A percentile compares a stretch with the other conserved stretches of the same genome.
phyloP scores from a whole-genome alignment of 2,797 vertebrate species.

The Antrozous pallidus region DNA sequence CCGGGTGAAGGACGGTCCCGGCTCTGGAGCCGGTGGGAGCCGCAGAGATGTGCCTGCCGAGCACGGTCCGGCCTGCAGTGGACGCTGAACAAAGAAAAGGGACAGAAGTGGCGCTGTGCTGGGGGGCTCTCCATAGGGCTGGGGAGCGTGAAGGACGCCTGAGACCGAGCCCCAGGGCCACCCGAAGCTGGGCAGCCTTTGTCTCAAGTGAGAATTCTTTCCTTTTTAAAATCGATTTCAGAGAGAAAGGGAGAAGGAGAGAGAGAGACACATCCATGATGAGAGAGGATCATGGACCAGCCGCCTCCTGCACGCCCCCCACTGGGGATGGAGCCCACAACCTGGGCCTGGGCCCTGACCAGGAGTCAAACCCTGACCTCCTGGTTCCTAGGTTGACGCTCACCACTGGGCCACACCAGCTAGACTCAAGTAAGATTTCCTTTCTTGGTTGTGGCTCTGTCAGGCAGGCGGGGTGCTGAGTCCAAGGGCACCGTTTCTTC shows the following conservation, averaged over 20 bases:
- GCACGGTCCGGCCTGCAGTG: background rate
- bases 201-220: background rate
- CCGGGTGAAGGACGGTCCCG: conserved; percentile 68
- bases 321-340: too few species aligned
- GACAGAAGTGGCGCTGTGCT: background rate
- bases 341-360: too few species aligned
- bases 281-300: too few species aligned
- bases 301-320: too few species aligned
- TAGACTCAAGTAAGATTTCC: background rate
- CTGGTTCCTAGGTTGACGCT: too few species aligned
- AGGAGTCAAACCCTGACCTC: too few species aligned
- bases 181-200: background rate
- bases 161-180: background rate
- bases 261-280: too few species aligned
- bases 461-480: background rate
- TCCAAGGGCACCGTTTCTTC: background rate
- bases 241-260: too few species aligned
- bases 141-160: background rate
- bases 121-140: background rate
- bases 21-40: conserved; percentile 70
- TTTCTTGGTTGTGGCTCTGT: background rate
- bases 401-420: too few species aligned
- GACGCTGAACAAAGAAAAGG: background rate
- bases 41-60: conserved; percentile 67
- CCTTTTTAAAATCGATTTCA: too few species aligned